Percentiles rank a stretch among this genome's conserved stretches.
Evolutionary conservation across 2,113 vertebrate genomes (phyloP).

Genomic region (Tapirus terrestris): DNA sequence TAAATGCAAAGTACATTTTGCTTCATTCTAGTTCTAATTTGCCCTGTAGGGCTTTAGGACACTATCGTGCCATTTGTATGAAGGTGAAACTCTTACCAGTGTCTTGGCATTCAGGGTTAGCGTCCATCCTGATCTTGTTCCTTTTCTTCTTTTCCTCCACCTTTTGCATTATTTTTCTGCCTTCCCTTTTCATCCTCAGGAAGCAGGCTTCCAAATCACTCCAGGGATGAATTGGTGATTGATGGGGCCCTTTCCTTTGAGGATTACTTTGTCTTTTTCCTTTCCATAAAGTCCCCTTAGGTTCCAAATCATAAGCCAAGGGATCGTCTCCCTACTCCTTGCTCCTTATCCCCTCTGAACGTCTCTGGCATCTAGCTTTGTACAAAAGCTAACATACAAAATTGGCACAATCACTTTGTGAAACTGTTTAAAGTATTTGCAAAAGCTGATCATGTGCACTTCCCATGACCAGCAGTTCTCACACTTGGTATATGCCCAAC

Average conservation of each 20-base stretch:
- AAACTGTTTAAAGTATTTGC: not conserved
- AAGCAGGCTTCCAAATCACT: not conserved
- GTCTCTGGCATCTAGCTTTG: not conserved
- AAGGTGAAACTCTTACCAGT: not conserved
- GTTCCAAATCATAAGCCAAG: not conserved
- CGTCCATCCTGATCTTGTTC: not conserved
- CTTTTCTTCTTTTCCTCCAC: not conserved
- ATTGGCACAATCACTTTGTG: not conserved
- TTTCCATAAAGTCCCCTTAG: not conserved
- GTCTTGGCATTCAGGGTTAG: not conserved
- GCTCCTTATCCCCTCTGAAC: not conserved
- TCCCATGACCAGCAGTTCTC: not conserved
- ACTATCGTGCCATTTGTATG: not conserved
- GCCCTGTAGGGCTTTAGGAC: not conserved
- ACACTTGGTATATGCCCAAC: not conserved
- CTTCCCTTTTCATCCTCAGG: not conserved
- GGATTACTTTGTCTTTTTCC: not conserved
- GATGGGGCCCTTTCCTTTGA: not conserved
- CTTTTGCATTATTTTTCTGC: not conserved
- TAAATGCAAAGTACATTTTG: not conserved
- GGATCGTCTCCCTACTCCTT: not conserved
- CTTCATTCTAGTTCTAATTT: not conserved
- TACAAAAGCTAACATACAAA: not conserved
- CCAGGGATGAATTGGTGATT: not conserved
- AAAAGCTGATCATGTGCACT: not conserved